These are phyloP conservation scores for Callaeas wilsoni DNA, from an alignment of 2,113 vertebrate genomes.

Conservation along the genomic window DNA sequence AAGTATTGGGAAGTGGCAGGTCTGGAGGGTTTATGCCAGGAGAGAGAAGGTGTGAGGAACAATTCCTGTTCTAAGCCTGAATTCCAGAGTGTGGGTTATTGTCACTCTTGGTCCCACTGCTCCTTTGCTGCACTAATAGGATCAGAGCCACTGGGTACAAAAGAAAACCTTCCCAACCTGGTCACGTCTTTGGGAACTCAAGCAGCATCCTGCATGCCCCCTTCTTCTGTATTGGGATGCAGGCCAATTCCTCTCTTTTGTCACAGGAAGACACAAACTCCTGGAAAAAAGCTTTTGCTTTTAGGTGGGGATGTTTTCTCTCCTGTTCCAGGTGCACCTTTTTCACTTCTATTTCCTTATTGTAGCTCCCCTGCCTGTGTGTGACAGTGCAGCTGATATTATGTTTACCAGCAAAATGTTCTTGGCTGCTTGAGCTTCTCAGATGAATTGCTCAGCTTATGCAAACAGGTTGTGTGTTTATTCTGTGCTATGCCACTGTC, in stretches of 20 bases:
- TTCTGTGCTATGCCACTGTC: slow-evolving; percentile 31
- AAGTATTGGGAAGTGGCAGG: neutral
- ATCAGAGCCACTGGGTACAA: neutral
- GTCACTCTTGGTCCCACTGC: neutral
- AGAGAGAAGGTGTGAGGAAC: neutral
- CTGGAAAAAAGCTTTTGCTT: neutral
- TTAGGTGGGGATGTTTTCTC: neutral
- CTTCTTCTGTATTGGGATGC: neutral
- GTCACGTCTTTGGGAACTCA: neutral
- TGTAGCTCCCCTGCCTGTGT: neutral
- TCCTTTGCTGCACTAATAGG: neutral
- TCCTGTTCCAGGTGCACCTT: neutral
- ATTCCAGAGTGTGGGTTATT: neutral
- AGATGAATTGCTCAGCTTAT: slow-evolving; percentile 44
- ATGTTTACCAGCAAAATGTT: slow-evolving; percentile 6
- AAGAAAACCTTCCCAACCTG: neutral
- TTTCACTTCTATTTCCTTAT: neutral
- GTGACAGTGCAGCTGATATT: neutral
- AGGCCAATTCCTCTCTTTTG: neutral
- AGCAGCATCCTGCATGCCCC: accelerated
- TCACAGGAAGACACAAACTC: neutral
- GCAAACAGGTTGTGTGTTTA: slow-evolving; percentile 52
- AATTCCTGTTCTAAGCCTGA: neutral
- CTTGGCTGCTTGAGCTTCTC: slow-evolving; percentile 13
- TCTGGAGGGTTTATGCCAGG: neutral